These are phyloP conservation scores for Chaenogobius annularis DNA, from an alignment of 2,113 vertebrate genomes.

Conservation along the genomic window DNA sequence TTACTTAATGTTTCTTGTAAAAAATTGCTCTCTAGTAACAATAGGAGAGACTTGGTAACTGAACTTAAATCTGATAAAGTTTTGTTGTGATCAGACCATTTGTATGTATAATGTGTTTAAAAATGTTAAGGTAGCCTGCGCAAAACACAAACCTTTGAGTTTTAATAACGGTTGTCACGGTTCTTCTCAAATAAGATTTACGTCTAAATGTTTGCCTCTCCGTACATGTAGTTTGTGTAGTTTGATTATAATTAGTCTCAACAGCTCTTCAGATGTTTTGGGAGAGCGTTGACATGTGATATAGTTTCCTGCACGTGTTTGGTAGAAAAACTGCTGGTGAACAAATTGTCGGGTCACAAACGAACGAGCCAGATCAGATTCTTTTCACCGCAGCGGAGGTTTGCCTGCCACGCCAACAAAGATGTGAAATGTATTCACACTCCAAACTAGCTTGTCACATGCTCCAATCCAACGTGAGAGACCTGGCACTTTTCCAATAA, in stretches of 20 bases:
- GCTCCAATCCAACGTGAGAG: not conserved
- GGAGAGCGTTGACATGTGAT: constrained; percentile 15
- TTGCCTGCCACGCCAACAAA: constrained; percentile 27
- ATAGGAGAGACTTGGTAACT: no score
- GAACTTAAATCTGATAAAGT: no score
- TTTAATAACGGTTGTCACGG: no score
- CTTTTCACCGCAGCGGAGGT: not conserved
- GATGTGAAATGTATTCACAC: constrained; percentile 14
- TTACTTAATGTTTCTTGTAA: no score
- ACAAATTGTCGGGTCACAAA: constrained; percentile 14
- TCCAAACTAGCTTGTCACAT: not conserved
- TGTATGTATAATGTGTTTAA: no score
- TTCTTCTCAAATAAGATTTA: no score
- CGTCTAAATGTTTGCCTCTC: no score
- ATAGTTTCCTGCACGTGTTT: constrained; percentile 12
- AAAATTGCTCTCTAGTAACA: no score
- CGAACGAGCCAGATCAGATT: constrained; percentile 15
- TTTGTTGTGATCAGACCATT: no score
- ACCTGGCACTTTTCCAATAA: not conserved
- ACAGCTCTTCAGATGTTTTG: not conserved
- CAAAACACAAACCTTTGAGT: no score
- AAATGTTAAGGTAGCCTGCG: no score
- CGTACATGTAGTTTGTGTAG: not conserved
- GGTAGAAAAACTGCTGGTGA: constrained; percentile 10
- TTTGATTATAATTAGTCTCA: not conserved